A percentile compares a stretch with the other conserved stretches of the same genome.
Evolutionary conservation across 1,140 invertebrate species (phyloP).

Genomic region (Brachionus rotundiformis): DNA sequence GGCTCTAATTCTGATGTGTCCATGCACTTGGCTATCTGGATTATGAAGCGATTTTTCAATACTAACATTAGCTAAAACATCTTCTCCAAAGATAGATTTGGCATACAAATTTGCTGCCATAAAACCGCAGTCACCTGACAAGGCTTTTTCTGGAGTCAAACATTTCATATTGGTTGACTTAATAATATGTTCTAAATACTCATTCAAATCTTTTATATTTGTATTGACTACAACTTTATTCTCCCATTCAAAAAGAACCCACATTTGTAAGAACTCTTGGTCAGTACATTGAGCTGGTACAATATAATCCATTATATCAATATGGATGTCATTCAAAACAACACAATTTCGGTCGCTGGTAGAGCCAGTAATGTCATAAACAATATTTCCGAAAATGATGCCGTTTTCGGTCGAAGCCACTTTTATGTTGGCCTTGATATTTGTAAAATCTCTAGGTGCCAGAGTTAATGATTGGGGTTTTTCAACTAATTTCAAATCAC

Average conservation of each 20-base stretch:
- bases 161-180: slow-evolving; percentile 98
- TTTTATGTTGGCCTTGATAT: slow-evolving; percentile 88
- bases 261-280: slow-evolving; percentile 95
- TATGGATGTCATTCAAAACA: slow-evolving; percentile 97
- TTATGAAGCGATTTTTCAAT: slow-evolving; percentile 91
- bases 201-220: slow-evolving; percentile 83
- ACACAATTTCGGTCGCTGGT: slow-evolving; percentile 92
- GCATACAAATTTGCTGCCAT: slow-evolving; percentile 99
- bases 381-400: slow-evolving; percentile 99
- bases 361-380: slow-evolving; percentile 90
- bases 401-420: slow-evolving; percentile 96
- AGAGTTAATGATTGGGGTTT: slow-evolving; percentile 91
- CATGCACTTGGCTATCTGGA: slow-evolving; percentile 82
- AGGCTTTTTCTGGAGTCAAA: slow-evolving; percentile 82
- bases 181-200: slow-evolving; percentile 87
- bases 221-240: slow-evolving; percentile 96
- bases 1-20: slow-evolving; percentile 92
- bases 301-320: slow-evolving; percentile 99
- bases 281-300: slow-evolving; percentile 91
- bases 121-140: slow-evolving; percentile 94
- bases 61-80: slow-evolving; percentile 94
- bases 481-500: slow-evolving; percentile 93
- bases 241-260: slow-evolving; percentile 99
- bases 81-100: slow-evolving; percentile 97
- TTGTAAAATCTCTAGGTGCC: slow-evolving; percentile 92